These are phyloP conservation scores for Theocolax elegans DNA, from an alignment of 1,140 invertebrate genomes.

Conservation along the genomic window DNA sequence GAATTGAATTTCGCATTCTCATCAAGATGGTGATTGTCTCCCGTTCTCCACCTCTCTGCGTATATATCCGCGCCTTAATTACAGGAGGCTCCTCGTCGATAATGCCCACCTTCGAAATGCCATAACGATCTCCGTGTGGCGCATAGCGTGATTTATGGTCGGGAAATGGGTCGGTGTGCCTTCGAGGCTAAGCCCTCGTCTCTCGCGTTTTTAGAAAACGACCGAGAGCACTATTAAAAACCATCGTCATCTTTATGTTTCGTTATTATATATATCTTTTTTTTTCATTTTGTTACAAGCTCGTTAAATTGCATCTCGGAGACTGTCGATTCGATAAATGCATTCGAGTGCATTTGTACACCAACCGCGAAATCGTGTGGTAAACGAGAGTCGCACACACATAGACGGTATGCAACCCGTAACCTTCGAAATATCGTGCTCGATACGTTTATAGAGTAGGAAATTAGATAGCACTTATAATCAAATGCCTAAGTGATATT, in stretches of 20 bases:
- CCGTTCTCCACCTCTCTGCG: slow-evolving; percentile 36
- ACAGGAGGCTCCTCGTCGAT: slow-evolving; percentile 57
- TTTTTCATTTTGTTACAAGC: too few species aligned
- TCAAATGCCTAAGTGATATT: too few species aligned
- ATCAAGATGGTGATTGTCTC: slow-evolving; percentile 58
- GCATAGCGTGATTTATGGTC: slow-evolving; percentile 65
- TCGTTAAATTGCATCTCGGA: too few species aligned
- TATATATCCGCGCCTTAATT: slow-evolving; percentile 55
- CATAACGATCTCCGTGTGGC: slow-evolving; percentile 55
- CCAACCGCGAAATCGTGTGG: too few species aligned
- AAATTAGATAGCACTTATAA: too few species aligned
- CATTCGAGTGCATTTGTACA: too few species aligned
- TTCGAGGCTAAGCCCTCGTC: slow-evolving; percentile 58
- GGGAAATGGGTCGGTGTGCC: slow-evolving; percentile 63
- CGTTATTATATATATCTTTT: too few species aligned
- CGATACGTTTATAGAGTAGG: too few species aligned
- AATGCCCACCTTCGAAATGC: slow-evolving; percentile 62
- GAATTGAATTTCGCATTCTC: slow-evolving; percentile 61
- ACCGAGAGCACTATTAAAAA: slow-evolving; percentile 49
- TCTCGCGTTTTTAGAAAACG: slow-evolving; percentile 56
- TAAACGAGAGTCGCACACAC: too few species aligned
- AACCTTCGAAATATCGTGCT: too few species aligned
- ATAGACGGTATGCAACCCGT: too few species aligned
- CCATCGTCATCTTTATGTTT: background rate
- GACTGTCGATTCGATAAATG: too few species aligned